Conservation (phyloP, 2,113 vertebrate genomes). For the Tympanuchus pallidicinctus region DNA sequence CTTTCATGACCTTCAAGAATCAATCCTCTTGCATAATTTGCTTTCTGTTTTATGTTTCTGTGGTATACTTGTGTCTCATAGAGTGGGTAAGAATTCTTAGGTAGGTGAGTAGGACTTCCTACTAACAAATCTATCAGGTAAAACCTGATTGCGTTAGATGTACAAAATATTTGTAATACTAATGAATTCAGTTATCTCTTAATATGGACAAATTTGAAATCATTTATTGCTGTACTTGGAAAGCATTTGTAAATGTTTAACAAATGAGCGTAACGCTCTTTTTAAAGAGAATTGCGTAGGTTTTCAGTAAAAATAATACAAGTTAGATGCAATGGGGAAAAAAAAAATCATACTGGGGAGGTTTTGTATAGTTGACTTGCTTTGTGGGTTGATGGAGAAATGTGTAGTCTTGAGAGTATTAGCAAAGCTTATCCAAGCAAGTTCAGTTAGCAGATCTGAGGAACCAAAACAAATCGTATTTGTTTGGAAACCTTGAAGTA, state of each 20-base stretch:
- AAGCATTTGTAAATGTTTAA: neutral
- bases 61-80: neutral
- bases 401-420: neutral
- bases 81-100: neutral
- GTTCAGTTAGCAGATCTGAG: neutral
- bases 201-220: neutral
- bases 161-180: neutral
- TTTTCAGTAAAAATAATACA: neutral
- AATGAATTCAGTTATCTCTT: neutral
- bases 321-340: neutral
- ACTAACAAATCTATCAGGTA: neutral
- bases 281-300: neutral
- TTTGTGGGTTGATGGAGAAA: neutral
- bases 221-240: neutral
- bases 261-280: neutral
- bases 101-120: neutral
- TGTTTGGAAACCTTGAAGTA: neutral
- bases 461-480: neutral
- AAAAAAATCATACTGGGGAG: neutral
- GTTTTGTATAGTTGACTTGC: neutral
- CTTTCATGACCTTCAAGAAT: neutral
- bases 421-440: neutral
- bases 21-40: neutral
- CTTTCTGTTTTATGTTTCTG: neutral
- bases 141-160: neutral